phyloP scores from a whole-genome alignment of 1,140 invertebrate species.

The Lucilia cuprina region DNA sequence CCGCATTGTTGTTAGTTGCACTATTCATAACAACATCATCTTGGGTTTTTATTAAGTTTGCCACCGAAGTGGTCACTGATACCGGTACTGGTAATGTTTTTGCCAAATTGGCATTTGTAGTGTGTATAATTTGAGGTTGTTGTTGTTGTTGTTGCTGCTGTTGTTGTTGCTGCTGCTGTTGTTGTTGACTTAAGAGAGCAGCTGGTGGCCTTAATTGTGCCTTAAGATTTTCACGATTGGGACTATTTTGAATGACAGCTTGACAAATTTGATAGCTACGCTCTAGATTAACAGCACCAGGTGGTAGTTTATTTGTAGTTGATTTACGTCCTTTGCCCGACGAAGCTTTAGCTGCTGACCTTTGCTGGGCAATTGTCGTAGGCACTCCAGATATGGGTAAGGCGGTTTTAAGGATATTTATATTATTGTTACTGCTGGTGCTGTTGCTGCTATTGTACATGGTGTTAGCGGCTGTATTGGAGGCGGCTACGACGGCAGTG shows the following conservation, averaged over 20 bases:
- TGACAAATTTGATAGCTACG: constrained; percentile 96
- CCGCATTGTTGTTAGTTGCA: constrained; percentile 25
- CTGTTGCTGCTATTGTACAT: constrained; percentile 33
- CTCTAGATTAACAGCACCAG: constrained; percentile 88
- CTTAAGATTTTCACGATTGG: constrained; percentile 85
- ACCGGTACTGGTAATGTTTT: constrained; percentile 24
- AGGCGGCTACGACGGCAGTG: constrained; percentile 47
- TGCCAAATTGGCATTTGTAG: constrained; percentile 22
- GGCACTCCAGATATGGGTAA: constrained; percentile 59
- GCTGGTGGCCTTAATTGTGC: constrained; percentile 84
- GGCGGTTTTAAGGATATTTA: constrained; percentile 58
- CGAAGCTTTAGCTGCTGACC: constrained; percentile 53
- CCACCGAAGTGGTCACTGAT: constrained; percentile 33
- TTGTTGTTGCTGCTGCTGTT: constrained; percentile 50
- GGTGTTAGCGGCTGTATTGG: not conserved
- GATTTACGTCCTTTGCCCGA: constrained; percentile 63
- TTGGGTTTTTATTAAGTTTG: constrained; percentile 38
- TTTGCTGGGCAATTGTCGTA: constrained; percentile 61
- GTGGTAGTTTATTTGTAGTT: constrained; percentile 74
- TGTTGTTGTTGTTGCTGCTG: constrained; percentile 19
- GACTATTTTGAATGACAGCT: constrained; percentile 91
- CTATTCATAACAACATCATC: constrained; percentile 36
- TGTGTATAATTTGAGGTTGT: constrained; percentile 25
- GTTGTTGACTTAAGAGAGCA: constrained; percentile 66
- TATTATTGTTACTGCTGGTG: not conserved